Evolutionary conservation across 2,797 vertebrate genomes (phyloP).

Genomic region (Cynopterus sphinx): DNA sequence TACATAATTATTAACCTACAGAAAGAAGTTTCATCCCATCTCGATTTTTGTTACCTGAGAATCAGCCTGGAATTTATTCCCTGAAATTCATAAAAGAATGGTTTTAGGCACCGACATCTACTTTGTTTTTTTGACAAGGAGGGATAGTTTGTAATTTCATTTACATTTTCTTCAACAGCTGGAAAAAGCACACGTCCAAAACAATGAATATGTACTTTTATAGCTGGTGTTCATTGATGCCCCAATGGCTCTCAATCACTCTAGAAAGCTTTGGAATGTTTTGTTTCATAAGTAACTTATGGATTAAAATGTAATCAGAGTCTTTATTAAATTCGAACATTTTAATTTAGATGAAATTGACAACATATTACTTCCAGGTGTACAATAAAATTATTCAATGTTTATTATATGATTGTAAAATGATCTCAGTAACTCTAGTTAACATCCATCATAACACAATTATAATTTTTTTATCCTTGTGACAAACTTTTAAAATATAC

Average conservation of each 20-base stretch:
- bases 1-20: neutral
- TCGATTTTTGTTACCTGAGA: neutral
- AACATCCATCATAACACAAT: neutral
- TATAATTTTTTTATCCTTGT: neutral
- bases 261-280: neutral
- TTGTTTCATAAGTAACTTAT: neutral
- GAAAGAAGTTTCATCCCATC: accelerated
- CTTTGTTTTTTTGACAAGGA: neutral
- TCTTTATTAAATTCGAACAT: conserved; percentile 17
- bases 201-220: neutral
- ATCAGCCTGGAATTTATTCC: neutral
- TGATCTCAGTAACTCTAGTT: neutral
- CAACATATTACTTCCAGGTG: neutral
- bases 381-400: neutral
- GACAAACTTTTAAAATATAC: neutral
- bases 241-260: neutral
- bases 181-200: conserved; percentile 54
- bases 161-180: neutral
- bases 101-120: neutral
- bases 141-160: neutral
- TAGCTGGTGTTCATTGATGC: neutral
- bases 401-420: neutral
- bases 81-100: neutral
- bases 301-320: neutral
- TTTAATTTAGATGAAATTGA: neutral